Base-by-base conservation (phyloP, 2,888 invertebrate species). In the Callyntrura guangdongensis region DNA sequence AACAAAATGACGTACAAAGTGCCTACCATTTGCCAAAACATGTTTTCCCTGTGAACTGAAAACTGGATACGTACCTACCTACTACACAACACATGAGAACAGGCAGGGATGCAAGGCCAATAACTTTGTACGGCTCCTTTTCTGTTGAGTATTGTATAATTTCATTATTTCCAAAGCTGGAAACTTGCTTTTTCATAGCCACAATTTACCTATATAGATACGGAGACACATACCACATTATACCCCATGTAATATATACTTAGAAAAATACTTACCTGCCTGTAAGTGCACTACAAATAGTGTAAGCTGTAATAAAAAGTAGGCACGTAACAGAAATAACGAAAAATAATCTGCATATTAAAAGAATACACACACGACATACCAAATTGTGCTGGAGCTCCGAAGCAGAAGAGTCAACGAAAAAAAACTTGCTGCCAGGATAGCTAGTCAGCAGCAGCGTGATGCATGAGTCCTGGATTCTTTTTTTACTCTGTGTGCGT, bases 131-230 rank as follows among this genome's bases (percentile, higher is more conserved):
- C 27, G 67, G n/a, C 64, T 64, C 64, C 22, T 64, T 25, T 20
- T 64, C 20, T 64, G 3, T 36, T 11, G 2, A 22, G 20, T 72
- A 36, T 36, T 36, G 6, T 27, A 12, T 64, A 64, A n/a, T 84
- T 86, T 64, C n/a, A n/a, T 49, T 64, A 77, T 53, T 87, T 87
- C 87, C 87, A 87, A 77, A 81, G 87, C 87, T 87, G 87, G 87
- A 87, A 86, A 81, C 87, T 59, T 79, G 87, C 56, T 79, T 25
- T 14, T 56, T 45, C 36, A 47, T 36, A 72, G 36, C 11, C 11
- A 47, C 11, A 72, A 36, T 72, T 11, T 45, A 9, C 11, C 17
- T 64, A 59, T 17, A 3, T 59, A 59, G 6, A 3, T 17, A 17
- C 17, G 6, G 17, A 6, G 17, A 59, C 17, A 59, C 59, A 59